Evolutionary conservation across 92 coral and sea anemone genomes (phyloP).

Genomic region (Nematostella vectensis): DNA sequence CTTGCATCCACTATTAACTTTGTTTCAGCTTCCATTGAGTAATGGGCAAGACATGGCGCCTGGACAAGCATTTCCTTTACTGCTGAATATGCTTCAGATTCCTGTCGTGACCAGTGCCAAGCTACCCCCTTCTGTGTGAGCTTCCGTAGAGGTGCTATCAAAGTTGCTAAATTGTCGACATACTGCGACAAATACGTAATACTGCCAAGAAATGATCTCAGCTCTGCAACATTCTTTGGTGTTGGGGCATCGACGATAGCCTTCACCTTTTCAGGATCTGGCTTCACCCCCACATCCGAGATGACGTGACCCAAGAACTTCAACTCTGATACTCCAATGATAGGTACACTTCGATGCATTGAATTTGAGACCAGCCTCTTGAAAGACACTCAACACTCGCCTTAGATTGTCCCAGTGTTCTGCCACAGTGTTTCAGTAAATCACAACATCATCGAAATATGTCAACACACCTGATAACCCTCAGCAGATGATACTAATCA

Average conservation of each 20-base stretch:
- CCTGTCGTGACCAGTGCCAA: constrained; percentile 13
- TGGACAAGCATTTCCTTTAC: constrained; percentile 3
- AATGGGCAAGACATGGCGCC: constrained; percentile 27
- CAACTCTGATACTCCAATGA: too few relatives aligned
- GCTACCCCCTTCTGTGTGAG: constrained; percentile 16
- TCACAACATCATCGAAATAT: too few relatives aligned
- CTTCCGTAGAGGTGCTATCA: constrained; percentile 13
- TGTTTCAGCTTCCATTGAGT: constrained; percentile 24
- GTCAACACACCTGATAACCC: too few relatives aligned
- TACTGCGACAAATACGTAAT: constrained; percentile 13
- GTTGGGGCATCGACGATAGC: constrained; percentile 19
- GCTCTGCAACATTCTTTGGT: constrained; percentile 2
- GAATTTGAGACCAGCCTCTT: too few relatives aligned
- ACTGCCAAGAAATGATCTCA: constrained; percentile 4
- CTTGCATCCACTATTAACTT: constrained; percentile 29
- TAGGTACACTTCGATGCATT: too few relatives aligned
- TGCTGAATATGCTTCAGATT: constrained; percentile 6
- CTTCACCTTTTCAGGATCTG: constrained; percentile 16
- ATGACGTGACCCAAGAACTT: constrained; percentile 21
- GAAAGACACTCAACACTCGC: too few relatives aligned
- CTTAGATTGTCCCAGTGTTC: too few relatives aligned
- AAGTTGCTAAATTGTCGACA: constrained; percentile 8
- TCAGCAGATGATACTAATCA: too few relatives aligned
- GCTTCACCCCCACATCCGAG: constrained; percentile 6
- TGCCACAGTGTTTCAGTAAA: too few relatives aligned